Evolutionary conservation across 2,797 vertebrate genomes (phyloP).

Genomic region (Bufotes viridis): DNA sequence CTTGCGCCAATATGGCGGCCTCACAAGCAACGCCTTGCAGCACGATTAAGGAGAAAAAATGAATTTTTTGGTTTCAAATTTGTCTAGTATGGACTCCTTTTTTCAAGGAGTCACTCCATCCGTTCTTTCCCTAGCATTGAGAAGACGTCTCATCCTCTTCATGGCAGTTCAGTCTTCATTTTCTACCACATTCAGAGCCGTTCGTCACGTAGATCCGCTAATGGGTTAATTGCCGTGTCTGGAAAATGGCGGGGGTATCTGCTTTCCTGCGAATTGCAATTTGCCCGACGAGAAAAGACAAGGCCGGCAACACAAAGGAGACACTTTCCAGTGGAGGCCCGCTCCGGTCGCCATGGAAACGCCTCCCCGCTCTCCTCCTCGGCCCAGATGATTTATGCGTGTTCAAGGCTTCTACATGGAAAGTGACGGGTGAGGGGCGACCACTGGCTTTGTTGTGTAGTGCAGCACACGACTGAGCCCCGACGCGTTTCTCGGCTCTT

Average conservation of each 20-base stretch:
- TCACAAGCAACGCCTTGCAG: background rate
- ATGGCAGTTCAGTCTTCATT: background rate
- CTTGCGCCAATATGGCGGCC: background rate
- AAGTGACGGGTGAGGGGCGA: slow-evolving; percentile 28
- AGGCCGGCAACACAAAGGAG: slow-evolving; percentile 76
- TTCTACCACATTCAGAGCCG: background rate
- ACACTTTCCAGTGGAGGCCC: slow-evolving; percentile 71
- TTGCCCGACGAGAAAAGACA: slow-evolving; percentile 63
- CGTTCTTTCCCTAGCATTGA: background rate
- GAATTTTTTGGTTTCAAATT: background rate
- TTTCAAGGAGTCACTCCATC: background rate
- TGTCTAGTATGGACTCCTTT: background rate
- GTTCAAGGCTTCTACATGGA: slow-evolving; percentile 69
- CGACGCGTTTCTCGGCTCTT: background rate
- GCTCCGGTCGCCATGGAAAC: slow-evolving; percentile 77
- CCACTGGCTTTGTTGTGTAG: slow-evolving; percentile 12
- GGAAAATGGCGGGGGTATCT: slow-evolving; percentile 28
- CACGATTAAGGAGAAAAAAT: too few relatives aligned
- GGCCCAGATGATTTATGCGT: slow-evolving; percentile 74
- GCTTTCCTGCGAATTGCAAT: slow-evolving; percentile 53
- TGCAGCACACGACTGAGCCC: background rate
- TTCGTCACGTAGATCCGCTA: background rate
- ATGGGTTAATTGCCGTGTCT: slow-evolving; percentile 44
- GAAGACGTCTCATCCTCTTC: background rate
- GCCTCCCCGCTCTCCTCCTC: slow-evolving; percentile 69